Percentiles rank a stretch among this genome's conserved stretches.
Conservation (phyloP, 2,888 invertebrate species). For the Notocelia uddmanniana region DNA sequence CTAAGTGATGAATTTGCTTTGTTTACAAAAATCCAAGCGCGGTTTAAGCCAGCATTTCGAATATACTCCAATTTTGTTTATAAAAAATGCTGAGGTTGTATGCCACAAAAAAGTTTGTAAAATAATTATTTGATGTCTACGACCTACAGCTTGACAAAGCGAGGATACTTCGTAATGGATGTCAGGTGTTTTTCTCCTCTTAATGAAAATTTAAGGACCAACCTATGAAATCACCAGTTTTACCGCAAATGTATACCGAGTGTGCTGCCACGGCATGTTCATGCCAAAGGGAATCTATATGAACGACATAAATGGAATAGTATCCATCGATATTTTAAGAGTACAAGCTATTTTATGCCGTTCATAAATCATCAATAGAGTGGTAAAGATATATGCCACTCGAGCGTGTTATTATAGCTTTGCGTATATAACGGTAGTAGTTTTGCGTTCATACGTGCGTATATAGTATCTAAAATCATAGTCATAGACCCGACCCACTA, state of each 20-base stretch:
- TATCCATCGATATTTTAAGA: conserved; percentile 8
- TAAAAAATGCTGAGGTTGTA: background rate
- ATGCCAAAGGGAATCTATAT: conserved; percentile 10
- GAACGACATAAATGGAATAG: conserved; percentile 17
- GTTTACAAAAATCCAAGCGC: background rate
- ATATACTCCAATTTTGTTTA: no score
- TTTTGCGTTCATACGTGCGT: no score
- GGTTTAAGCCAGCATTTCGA: no score
- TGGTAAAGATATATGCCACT: background rate
- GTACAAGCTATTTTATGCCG: conserved; percentile 1
- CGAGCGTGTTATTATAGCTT: no score
- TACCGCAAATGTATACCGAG: conserved; percentile 5
- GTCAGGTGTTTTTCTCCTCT: background rate
- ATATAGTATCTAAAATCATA: no score
- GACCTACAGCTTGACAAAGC: background rate
- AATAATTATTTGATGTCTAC: background rate
- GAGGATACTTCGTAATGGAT: background rate
- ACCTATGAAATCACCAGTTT: background rate
- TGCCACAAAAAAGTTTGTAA: background rate
- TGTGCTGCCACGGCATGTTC: conserved; percentile 4
- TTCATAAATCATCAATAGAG: background rate
- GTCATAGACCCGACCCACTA: no score
- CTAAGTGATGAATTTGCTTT: no score
- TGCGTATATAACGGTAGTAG: no score
- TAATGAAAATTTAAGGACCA: conserved; percentile 14